Evolutionary conservation across 2,888 invertebrate genomes (phyloP), one percentile per base, ranked within the genome.

Genomic region (Mantis religiosa): DNA sequence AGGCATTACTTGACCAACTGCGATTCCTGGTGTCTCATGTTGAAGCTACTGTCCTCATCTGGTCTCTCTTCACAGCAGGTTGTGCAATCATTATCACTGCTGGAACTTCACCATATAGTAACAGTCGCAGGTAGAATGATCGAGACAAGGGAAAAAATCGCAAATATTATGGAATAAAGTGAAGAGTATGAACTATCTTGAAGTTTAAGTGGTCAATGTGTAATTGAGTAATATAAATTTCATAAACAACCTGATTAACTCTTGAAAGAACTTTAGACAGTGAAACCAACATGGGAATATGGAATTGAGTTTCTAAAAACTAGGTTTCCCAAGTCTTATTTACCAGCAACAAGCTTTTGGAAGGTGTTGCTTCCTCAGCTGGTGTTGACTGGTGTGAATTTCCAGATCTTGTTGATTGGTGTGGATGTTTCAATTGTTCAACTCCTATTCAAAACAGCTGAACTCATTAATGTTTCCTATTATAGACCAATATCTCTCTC

Each of bases 21-120:
- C 92, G 95, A 91, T 93, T 93, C 89, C 90, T 94, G 47, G 92
- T 93, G 28, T 91, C 92, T 86, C 93, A 93, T 89, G 91, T 95
- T 25, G 95, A 95, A 90, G 94, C 94, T 4, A 94, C 94, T 89
- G 91, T 95, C 86, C 91, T 95, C 54, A 91, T 95, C 88, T 95
- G 95, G 94, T 94, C 95, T 25, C 92, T 95, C 20, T 94, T 95
- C 91, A 93, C 94, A 1, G 94, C 95, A 54, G 95, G 95, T 82
- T 94, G 94, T 91, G 94, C 94, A 90, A 93, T 95, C 90, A 94
- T 95, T 30, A 84, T 83, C 20, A 88, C 85, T 27, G 30, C 87
- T n/a, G 82, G 87, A n/a, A 71, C 86, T 25, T 34, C 87, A 41
- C 30, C 34, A 82, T 30, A 28, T 81, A 25, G 82, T 3, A 27